Base-by-base conservation (phyloP, 1,140 invertebrate species). In the Euschistus heros region DNA sequence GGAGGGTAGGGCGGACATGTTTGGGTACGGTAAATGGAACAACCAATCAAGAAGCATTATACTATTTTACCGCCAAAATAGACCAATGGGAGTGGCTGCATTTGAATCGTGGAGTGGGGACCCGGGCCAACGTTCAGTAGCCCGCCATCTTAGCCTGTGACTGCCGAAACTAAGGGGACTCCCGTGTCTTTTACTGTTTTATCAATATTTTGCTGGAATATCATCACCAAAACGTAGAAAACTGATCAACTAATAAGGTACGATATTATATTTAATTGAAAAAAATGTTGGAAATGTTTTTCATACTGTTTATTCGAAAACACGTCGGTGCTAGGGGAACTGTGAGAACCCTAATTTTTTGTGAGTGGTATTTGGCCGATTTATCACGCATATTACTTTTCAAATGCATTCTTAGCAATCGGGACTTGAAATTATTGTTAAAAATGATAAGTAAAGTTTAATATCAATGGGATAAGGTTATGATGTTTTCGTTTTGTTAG, bases 401-500 rank as follows among this genome's bases (percentile, higher is more conserved):
- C n/a, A 50, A 20, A 22, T 14, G n/a, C 20, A n/a, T 50, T 50
- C 47, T 50, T 50, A 14, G 47, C 20, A 20, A 18, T 50, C 20
- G 0, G 8, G 47, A 4, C n/a, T 22, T 50, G 33, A 50, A 50
- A 50, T 50, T 50, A 5, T 50, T 2, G 47, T 50, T 24, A 27
- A 24, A 26, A 37, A 37, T 37, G 33, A 26, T 57, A 8, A 4
- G 10, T 6, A 24, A 57, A 24, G 20, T 57, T 15, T 57, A 24
- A 24, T 57, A 57, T 57, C 54, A 57, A 24, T 57, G 15, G 54
- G 54, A 57, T 22, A 57, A 57, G 54, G 54, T 57, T 57, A 57
- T 57, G 54, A 57, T 57, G 54, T 57, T 57, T 57, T 57, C 54
- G 54, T 57, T 57, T 57, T 57, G 54, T 57, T 57, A 57, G 54